phyloP scores from a whole-genome alignment of 2,113 vertebrate genomes.

The Tor tambroides region DNA sequence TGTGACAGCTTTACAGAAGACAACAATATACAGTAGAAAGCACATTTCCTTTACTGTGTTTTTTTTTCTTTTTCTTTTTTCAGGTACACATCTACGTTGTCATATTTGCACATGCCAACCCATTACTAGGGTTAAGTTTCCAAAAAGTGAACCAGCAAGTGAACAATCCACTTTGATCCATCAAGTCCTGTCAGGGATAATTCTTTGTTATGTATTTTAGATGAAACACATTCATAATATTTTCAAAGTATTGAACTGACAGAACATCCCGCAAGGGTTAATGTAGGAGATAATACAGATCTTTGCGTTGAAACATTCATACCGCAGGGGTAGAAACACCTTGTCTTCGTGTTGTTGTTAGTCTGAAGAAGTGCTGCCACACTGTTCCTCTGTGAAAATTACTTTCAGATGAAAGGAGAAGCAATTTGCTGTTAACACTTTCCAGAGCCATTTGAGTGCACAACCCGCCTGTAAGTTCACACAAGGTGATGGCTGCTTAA shows the following conservation, averaged over 20 bases:
- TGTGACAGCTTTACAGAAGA: not conserved
- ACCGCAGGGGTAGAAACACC: not conserved
- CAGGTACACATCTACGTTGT: not conserved
- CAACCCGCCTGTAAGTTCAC: not conserved
- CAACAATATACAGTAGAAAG: not conserved
- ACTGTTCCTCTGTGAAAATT: slow-evolving; percentile 14
- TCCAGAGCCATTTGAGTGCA: not conserved
- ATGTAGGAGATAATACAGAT: not conserved
- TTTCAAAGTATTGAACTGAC: not conserved
- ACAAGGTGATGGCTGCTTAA: not conserved
- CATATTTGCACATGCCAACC: slow-evolving; percentile 19
- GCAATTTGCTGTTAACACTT: slow-evolving; percentile 36
- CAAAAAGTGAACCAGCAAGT: not conserved
- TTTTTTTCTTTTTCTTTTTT: not conserved
- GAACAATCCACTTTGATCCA: not conserved
- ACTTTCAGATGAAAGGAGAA: slow-evolving; percentile 22
- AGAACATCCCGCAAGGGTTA: not conserved
- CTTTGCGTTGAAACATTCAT: slow-evolving; percentile 40
- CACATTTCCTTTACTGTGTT: slow-evolving; percentile 18
- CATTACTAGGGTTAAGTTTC: not conserved
- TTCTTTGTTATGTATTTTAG: not conserved
- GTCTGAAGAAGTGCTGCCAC: not conserved
- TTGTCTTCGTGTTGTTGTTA: not conserved
- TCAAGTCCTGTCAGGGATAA: not conserved
- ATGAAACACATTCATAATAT: slow-evolving; percentile 22